phyloP scores from a whole-genome alignment of 2,113 vertebrate species.

The Plestiodon gilberti region DNA sequence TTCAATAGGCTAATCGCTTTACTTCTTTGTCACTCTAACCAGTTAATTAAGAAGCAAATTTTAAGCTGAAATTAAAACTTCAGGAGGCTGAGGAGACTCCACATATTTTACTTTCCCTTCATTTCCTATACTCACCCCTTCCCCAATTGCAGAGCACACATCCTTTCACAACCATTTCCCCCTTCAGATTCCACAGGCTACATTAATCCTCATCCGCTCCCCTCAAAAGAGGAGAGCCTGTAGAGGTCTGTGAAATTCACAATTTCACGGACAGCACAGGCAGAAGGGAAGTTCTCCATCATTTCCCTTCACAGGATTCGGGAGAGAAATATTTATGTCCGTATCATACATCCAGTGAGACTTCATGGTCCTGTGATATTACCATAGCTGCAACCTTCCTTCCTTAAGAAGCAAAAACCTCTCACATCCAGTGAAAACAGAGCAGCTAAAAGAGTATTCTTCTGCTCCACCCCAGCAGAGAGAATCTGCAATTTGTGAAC shows the following conservation, averaged over 20 bases:
- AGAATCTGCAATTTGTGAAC: neutral
- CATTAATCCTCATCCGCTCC: neutral
- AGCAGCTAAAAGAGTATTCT: neutral
- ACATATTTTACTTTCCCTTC: neutral
- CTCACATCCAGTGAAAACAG: neutral
- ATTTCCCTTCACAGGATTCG: conserved; percentile 4
- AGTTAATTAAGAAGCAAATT: neutral
- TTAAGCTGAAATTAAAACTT: neutral
- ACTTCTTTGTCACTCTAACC: neutral
- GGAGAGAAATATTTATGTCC: neutral
- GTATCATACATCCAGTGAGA: neutral
- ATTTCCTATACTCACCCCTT: neutral
- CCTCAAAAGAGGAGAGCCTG: neutral
- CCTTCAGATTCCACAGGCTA: neutral
- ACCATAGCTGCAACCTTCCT: neutral
- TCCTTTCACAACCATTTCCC: neutral
- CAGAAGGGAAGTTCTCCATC: neutral
- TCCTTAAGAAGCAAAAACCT: neutral
- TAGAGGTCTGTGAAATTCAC: conserved; percentile 1
- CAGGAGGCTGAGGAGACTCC: neutral
- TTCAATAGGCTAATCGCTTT: neutral
- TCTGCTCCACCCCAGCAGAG: no score
- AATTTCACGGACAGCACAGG: neutral
- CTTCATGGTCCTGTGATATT: neutral
- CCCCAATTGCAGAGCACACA: neutral